phyloP scores from a whole-genome alignment of 2,113 vertebrate genomes.

The Cyprinodon tularosa region DNA sequence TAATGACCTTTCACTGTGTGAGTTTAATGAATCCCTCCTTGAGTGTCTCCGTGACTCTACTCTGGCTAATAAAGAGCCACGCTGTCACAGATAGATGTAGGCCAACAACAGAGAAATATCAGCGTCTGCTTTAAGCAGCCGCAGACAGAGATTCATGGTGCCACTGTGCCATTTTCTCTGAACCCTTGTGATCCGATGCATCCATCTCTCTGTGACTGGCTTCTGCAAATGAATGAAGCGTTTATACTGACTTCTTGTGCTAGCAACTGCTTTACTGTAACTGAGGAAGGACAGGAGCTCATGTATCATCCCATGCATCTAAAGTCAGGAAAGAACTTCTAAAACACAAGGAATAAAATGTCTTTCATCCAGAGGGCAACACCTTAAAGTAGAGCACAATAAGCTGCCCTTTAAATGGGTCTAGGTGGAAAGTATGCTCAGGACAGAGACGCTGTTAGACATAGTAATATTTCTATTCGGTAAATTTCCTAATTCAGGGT shows the following conservation, averaged over 20 bases:
- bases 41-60: slow-evolving; percentile 5
- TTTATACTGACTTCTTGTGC: slow-evolving; percentile 64
- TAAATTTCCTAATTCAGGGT: too few species aligned
- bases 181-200: slow-evolving; percentile 51
- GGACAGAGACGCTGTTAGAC: too few species aligned
- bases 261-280: slow-evolving; percentile 62
- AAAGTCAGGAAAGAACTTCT: not conserved
- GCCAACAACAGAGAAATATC: not conserved
- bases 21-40: slow-evolving; percentile 7
- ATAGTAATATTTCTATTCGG: too few species aligned
- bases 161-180: slow-evolving; percentile 20
- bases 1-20: slow-evolving; percentile 7
- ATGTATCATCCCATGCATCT: slow-evolving; percentile 35
- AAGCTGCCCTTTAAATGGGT: slow-evolving; percentile 26
- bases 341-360: slow-evolving; percentile 3
- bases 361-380: not conserved
- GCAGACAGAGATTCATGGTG: not conserved
- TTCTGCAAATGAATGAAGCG: slow-evolving; percentile 55
- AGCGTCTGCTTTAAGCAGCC: not conserved
- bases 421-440: slow-evolving; percentile 31
- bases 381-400: not conserved
- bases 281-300: slow-evolving; percentile 52
- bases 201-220: slow-evolving; percentile 52
- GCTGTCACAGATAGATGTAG: not conserved
- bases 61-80: not conserved